Conservation (phyloP, 2,888 invertebrate genomes). For the Falcaria lacertinaria region DNA sequence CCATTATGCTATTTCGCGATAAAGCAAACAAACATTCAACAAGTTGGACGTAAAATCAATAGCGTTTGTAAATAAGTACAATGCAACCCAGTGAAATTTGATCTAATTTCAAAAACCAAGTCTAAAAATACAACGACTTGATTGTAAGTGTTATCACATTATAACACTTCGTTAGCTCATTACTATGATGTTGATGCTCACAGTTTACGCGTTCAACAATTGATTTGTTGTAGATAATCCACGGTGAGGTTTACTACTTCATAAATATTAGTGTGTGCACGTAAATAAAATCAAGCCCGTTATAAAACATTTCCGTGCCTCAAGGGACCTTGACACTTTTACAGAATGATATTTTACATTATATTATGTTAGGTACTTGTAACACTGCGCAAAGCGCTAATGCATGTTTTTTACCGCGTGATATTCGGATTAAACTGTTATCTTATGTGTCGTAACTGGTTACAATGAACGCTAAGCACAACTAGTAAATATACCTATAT, state of each 20-base stretch:
- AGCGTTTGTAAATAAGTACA: slow-evolving; percentile 2
- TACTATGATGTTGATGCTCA: neutral
- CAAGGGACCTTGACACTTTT: slow-evolving; percentile 44
- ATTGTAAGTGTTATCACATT: neutral
- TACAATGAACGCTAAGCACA: slow-evolving; percentile 49
- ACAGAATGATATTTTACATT: slow-evolving; percentile 37
- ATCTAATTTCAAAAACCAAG: neutral
- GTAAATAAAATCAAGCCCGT: slow-evolving; percentile 9
- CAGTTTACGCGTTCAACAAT: neutral
- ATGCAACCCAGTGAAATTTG: neutral
- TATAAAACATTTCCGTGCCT: slow-evolving; percentile 35
- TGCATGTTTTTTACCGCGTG: slow-evolving; percentile 66
- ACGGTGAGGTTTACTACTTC: neutral
- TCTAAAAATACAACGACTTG: neutral
- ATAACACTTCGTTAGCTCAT: neutral
- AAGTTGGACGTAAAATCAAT: slow-evolving; percentile 43
- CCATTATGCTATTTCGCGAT: slow-evolving; percentile 13
- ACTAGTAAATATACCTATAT: slow-evolving; percentile 33
- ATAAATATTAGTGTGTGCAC: slow-evolving; percentile 6
- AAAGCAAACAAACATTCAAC: slow-evolving; percentile 59
- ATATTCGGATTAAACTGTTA: slow-evolving; percentile 72
- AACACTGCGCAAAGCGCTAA: slow-evolving; percentile 54
- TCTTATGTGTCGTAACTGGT: slow-evolving; percentile 61
- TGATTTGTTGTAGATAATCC: neutral
- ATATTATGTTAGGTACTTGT: slow-evolving; percentile 29